These are phyloP conservation scores for Drosophila willistoni DNA, from an alignment of 1,140 invertebrate genomes.

Conservation along the genomic window DNA sequence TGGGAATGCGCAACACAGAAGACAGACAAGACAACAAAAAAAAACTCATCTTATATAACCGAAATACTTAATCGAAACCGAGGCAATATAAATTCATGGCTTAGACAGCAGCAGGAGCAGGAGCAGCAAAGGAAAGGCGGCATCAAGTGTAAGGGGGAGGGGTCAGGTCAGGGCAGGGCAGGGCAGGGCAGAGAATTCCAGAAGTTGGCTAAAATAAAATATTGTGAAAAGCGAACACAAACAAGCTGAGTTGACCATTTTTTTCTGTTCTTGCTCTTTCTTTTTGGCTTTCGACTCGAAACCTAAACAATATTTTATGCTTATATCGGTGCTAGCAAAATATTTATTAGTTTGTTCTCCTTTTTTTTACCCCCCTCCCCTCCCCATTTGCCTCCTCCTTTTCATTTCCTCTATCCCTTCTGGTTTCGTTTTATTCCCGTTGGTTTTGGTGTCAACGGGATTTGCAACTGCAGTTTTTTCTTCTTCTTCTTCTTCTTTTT, in stretches of 20 bases:
- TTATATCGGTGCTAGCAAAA: constrained; percentile 62
- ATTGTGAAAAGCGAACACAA: constrained; percentile 47
- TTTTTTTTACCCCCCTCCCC: constrained; percentile 1
- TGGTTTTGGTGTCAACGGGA: constrained; percentile 24
- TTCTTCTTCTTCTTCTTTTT: no score
- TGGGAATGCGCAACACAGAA: constrained; percentile 18
- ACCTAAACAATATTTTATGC: constrained; percentile 74
- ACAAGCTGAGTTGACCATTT: constrained; percentile 58
- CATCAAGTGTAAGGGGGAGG: not conserved
- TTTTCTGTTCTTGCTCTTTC: not conserved
- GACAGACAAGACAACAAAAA: constrained; percentile 57
- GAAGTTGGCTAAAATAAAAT: constrained; percentile 57
- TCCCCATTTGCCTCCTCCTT: no score
- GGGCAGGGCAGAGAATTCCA: not conserved
- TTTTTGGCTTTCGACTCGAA: constrained; percentile 35
- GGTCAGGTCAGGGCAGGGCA: not conserved
- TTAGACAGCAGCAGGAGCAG: constrained; percentile 49
- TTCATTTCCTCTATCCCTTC: not conserved
- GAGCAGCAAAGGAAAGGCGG: not conserved
- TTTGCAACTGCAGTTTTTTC: constrained; percentile 37
- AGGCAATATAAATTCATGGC: constrained; percentile 80
- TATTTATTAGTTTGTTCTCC: constrained; percentile 78
- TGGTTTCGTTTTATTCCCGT: not conserved
- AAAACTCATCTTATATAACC: constrained; percentile 77
- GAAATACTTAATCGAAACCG: constrained; percentile 81